These are phyloP conservation scores for Paguma larvata DNA, from an alignment of 2,797 vertebrate genomes.

Conservation along the genomic window DNA sequence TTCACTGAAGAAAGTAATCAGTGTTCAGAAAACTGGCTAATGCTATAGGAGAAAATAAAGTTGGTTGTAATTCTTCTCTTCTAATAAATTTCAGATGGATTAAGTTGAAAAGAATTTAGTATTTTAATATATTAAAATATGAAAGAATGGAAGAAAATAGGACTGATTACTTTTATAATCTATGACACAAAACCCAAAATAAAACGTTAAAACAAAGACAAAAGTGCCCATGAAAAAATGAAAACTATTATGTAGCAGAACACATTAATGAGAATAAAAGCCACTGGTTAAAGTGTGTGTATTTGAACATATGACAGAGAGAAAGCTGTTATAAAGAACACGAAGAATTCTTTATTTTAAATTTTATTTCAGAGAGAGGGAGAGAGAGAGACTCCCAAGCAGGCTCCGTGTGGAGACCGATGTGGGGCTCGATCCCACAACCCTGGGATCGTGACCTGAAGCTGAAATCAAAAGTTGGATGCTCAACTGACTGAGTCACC, in stretches of 20 bases:
- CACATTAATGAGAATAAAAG: neutral
- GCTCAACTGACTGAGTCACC: too few relatives aligned
- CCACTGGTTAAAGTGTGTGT: too few relatives aligned
- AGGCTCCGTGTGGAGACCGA: too few relatives aligned
- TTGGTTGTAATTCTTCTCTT: neutral
- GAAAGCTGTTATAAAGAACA: neutral
- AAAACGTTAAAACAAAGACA: slow-evolving; percentile 5
- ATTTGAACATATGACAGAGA: neutral
- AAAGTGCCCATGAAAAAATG: neutral
- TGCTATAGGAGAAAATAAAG: neutral
- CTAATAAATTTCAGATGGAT: neutral
- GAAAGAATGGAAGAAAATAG: neutral
- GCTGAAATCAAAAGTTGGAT: too few relatives aligned
- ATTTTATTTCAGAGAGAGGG: too few relatives aligned
- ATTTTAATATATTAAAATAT: slow-evolving; percentile 34
- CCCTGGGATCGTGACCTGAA: too few relatives aligned
- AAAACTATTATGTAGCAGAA: neutral
- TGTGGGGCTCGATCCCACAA: too few relatives aligned
- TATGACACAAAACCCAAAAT: neutral
- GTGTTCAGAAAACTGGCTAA: neutral
- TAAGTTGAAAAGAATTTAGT: neutral
- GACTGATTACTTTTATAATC: neutral
- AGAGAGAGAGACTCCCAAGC: too few relatives aligned
- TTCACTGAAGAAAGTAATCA: neutral
- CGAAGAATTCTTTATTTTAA: neutral